Conservation (phyloP, 2,797 vertebrate genomes). For the Sitta carolinensis region DNA sequence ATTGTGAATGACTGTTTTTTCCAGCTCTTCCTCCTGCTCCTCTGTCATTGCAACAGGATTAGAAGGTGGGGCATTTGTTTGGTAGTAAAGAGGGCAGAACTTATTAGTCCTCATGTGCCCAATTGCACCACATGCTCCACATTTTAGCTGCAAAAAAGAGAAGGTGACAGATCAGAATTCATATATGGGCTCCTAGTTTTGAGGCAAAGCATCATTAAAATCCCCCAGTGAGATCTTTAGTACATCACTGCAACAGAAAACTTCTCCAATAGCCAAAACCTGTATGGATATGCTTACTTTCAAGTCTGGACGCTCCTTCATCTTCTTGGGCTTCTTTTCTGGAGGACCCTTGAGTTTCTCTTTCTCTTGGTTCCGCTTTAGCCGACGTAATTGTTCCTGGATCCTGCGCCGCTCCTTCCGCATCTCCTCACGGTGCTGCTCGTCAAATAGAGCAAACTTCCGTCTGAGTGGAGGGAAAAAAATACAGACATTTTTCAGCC, state of each 20-base stretch:
- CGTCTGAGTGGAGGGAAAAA: conserved; percentile 74
- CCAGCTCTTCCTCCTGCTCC: conserved; percentile 97
- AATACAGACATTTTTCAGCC: neutral
- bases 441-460: conserved; percentile 96
- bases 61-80: conserved; percentile 96
- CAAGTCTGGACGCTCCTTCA: conserved; percentile 96
- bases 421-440: conserved; percentile 98
- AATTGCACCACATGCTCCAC: conserved; percentile 96
- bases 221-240: neutral
- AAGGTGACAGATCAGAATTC: neutral
- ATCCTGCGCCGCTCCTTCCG: conserved; percentile 94
- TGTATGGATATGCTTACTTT: conserved; percentile 80
- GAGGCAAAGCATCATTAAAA: neutral
- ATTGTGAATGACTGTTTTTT: conserved; percentile 97
- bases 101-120: conserved; percentile 99
- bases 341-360: conserved; percentile 96
- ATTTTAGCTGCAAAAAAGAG: conserved; percentile 87
- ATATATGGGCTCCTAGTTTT: neutral
- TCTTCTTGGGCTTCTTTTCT: conserved; percentile 97
- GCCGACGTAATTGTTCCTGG: conserved; percentile 92
- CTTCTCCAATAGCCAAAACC: neutral
- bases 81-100: conserved; percentile 97
- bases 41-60: conserved; percentile 99
- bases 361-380: conserved; percentile 97
- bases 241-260: neutral